Percentiles rank a stretch among this genome's conserved stretches.
Conservation (phyloP, 2,113 vertebrate genomes). For the Colossoma macropomum region DNA sequence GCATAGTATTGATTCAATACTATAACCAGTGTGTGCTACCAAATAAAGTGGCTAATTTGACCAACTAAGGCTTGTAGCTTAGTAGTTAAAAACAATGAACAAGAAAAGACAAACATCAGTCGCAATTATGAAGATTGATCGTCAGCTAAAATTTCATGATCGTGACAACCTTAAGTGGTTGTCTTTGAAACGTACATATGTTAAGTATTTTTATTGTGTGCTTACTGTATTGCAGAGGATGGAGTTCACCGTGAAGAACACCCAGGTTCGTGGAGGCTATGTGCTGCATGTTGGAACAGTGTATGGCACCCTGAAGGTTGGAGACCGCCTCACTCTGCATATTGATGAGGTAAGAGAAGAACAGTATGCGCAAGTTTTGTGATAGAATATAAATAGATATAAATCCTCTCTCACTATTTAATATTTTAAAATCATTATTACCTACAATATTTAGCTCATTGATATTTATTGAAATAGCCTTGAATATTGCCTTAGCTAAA, state of each 20-base stretch:
- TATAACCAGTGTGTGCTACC: too few species aligned
- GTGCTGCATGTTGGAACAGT: slow-evolving; percentile 91
- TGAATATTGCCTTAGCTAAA: not conserved
- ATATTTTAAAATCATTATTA: not conserved
- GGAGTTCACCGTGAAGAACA: slow-evolving; percentile 95
- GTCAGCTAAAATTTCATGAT: too few species aligned
- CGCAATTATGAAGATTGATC: too few species aligned
- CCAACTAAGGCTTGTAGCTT: too few species aligned
- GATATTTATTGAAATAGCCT: not conserved
- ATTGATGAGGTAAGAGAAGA: slow-evolving; percentile 87
- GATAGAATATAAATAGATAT: not conserved
- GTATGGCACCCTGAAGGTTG: slow-evolving; percentile 88
- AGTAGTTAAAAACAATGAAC: too few species aligned
- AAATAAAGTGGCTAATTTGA: too few species aligned
- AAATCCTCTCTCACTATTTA: too few species aligned
- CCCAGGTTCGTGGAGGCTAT: slow-evolving; percentile 92
- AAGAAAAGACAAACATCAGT: too few species aligned
- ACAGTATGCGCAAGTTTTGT: too few species aligned
- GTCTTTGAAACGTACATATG: slow-evolving; percentile 3
- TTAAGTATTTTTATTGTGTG: not conserved
- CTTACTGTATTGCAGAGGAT: slow-evolving; percentile 78
- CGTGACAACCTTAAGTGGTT: too few species aligned
- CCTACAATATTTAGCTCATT: too few species aligned
- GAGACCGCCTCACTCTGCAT: slow-evolving; percentile 85
- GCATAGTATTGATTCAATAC: too few species aligned